These are phyloP conservation scores for Coleophora flavipennella DNA, from an alignment of 2,888 invertebrate species.

Conservation along the genomic window DNA sequence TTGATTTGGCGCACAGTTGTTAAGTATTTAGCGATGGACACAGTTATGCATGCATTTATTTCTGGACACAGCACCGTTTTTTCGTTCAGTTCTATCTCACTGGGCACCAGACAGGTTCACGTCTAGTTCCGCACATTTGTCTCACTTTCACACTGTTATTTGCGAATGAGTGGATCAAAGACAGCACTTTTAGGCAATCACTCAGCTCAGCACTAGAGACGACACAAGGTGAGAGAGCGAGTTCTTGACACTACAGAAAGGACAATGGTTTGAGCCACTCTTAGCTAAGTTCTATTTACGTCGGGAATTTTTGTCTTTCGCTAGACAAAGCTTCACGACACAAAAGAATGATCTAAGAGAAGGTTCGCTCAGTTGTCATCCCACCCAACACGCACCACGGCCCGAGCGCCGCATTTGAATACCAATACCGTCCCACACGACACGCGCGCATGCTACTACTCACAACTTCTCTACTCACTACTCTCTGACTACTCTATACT, in stretches of 20 bases:
- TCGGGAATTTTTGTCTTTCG: not conserved
- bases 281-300: conserved; percentile 3
- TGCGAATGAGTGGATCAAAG: conserved; percentile 38
- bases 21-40: conserved; percentile 72
- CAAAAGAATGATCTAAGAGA: conserved; percentile 1
- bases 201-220: conserved; percentile 64
- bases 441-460: conserved; percentile 71
- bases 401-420: conserved; percentile 79
- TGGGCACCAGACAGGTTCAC: conserved; percentile 66
- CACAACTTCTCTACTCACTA: conserved; percentile 69
- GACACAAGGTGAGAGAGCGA: conserved; percentile 72
- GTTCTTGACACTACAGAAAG: conserved; percentile 45
- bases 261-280: conserved; percentile 19
- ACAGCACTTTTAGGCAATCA: conserved; percentile 64
- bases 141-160: conserved; percentile 4
- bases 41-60: conserved; percentile 72
- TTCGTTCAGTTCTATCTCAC: conserved; percentile 64
- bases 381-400: conserved; percentile 52
- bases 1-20: conserved; percentile 73
- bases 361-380: conserved; percentile 22
- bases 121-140: conserved; percentile 39
- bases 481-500: conserved; percentile 58
- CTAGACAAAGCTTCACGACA: not conserved
- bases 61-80: conserved; percentile 68
- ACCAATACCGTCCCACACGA: conserved; percentile 77